These are phyloP conservation scores for Clusia tigrina DNA, from an alignment of 2,888 invertebrate genomes.

Conservation along the genomic window DNA sequence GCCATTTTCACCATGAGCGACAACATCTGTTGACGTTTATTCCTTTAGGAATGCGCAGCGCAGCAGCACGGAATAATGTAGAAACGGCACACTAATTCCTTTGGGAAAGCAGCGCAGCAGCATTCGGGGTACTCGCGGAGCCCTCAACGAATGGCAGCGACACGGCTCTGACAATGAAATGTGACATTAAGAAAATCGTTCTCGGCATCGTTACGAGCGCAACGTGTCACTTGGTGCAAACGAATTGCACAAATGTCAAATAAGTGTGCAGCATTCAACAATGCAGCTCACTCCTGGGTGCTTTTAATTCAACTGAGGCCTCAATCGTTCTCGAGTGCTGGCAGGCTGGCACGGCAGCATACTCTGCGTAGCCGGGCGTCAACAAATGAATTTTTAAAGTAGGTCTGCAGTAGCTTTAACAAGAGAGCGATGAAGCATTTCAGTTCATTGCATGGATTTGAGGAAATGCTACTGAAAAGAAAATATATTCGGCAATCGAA, in stretches of 20 bases:
- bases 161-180: no score
- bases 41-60: constrained; percentile 28
- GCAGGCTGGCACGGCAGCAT: no score
- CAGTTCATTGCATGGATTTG: no score
- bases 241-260: constrained; percentile 8
- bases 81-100: neutral
- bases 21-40: constrained; percentile 32
- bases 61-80: constrained; percentile 12
- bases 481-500: no score
- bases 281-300: constrained; percentile 1
- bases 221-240: constrained; percentile 5
- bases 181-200: neutral
- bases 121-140: no score
- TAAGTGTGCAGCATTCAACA: neutral
- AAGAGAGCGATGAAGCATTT: no score
- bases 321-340: no score
- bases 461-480: no score
- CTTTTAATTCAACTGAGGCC: neutral
- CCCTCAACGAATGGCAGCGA: no score
- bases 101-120: neutral
- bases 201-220: neutral
- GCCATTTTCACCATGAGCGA: neutral
- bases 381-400: neutral
- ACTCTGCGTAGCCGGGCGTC: neutral
- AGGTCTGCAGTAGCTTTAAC: no score